A percentile compares a stretch with the other conserved stretches of the same genome.
Evolutionary conservation across 2,888 invertebrate genomes (phyloP).

Genomic region (Drosophila fulvimacula): DNA sequence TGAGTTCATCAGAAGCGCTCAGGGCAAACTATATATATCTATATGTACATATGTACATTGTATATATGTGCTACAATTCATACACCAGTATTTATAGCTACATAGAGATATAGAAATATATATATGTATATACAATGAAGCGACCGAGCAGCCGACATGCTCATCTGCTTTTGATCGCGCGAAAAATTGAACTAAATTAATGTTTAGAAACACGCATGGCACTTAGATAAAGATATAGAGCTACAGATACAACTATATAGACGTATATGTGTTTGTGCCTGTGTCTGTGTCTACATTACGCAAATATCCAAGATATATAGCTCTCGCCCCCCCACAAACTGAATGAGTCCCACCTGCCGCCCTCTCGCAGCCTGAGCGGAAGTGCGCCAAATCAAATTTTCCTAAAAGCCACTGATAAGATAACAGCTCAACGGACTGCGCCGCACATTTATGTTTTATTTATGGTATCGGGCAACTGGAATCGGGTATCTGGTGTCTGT

Average conservation of each 20-base stretch:
- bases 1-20: constrained; percentile 17
- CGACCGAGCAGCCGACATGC: constrained; percentile 62
- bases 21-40: constrained; percentile 45
- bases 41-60: constrained; percentile 29
- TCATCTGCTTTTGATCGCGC: constrained; percentile 79
- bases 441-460: constrained; percentile 3
- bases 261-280: constrained; percentile 14
- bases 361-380: constrained; percentile 37
- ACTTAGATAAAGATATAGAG: constrained; percentile 29
- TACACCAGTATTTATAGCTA: constrained; percentile 45
- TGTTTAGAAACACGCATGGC: constrained; percentile 73
- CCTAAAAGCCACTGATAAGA: constrained; percentile 63
- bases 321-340: neutral
- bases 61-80: constrained; percentile 56
- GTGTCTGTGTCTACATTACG: constrained; percentile 24
- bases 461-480: constrained; percentile 1
- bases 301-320: constrained; percentile 39
- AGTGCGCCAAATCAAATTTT: constrained; percentile 67
- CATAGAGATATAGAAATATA: constrained; percentile 9
- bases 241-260: constrained; percentile 10
- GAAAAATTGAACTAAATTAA: constrained; percentile 80
- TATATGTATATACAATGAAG: constrained; percentile 45
- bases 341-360: neutral
- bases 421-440: constrained; percentile 35
- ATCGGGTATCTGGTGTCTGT: neutral